Base-by-base conservation (phyloP, 2,888 invertebrate species). In the Drosophila melanosoma region DNA sequence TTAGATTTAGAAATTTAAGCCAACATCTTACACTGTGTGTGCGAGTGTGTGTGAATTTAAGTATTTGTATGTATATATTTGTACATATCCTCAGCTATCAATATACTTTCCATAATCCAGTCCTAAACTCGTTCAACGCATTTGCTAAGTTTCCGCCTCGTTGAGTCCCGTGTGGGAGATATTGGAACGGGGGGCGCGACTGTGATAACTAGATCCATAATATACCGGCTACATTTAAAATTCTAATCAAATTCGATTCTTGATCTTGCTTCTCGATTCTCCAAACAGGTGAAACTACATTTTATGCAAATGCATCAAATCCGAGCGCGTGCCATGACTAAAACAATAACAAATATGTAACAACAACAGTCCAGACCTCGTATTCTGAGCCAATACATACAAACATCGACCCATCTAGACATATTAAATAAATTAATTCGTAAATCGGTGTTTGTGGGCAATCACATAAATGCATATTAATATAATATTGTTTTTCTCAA, bases 281-380 rank as follows among this genome's bases (percentile, higher is more conserved):
- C 54, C n/a, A 82, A 86, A 87, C 88, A 82, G 84, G 87, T 88
- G 83, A 76, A 79, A 90, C 91, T 83, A 84, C 91, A 91, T 91
- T 90, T 89, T 90, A 91, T 91, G 89, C 81, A 87, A 91, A 91
- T 91, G 65, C 54, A 70, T 53, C 40, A n/a, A 74, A 72, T 76
- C 68, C 63, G 57, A 63, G 67, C 69, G 71, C 70, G 74, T 60
- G 71, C 77, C 59, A 57, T 66, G 29, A 57, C 58, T 51, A 76
- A 58, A 66, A 74, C 68, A 74, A 74, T 69, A 68, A 76, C 64
- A 69, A 72, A 76, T 76, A 54, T 73, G 63, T 76, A 72, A 78
- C 61, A 74, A 51, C 61, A 62, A 75, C 57, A 8, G 23, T 62
- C 53, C 67, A 69, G 73, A 74, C 29, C 59, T 74, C 38, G 36